phyloP scores from a whole-genome alignment of 2,113 vertebrate genomes.

The Caloenas nicobarica region DNA sequence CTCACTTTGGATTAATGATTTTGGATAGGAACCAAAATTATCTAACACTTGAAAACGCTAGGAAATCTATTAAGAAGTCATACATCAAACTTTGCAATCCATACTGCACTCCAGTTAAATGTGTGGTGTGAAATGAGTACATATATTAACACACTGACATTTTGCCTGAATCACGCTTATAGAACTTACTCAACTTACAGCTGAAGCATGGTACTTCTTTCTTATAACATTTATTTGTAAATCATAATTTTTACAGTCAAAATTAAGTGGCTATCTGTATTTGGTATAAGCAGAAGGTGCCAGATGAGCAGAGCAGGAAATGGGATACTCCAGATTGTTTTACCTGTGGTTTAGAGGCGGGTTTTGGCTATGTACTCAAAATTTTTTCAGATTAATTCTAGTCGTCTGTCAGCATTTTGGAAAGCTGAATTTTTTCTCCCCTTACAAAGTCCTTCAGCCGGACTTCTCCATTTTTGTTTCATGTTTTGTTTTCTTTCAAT shows the following conservation, averaged over 20 bases:
- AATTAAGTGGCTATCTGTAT: background rate
- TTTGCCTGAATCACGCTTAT: background rate
- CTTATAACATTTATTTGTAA: background rate
- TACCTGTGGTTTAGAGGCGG: background rate
- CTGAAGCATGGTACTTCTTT: background rate
- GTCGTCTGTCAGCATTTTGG: background rate
- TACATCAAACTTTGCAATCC: background rate
- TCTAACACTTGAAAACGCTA: background rate
- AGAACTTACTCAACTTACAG: background rate
- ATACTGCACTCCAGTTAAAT: background rate
- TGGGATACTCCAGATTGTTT: background rate
- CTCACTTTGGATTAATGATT: conserved; percentile 1
- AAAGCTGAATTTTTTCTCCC: background rate
- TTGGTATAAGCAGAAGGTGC: background rate
- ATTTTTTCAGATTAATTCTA: background rate
- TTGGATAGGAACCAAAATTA: conserved; percentile 20
- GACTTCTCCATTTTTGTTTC: background rate
- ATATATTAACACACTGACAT: background rate
- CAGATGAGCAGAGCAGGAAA: background rate
- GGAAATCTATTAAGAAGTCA: background rate
- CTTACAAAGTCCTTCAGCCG: background rate
- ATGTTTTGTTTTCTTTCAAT: background rate
- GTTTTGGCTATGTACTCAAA: background rate
- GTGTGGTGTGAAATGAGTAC: background rate
- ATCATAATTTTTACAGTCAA: background rate